Evolutionary conservation across 2,888 invertebrate genomes (phyloP).

Genomic region (Patella caerulea): DNA sequence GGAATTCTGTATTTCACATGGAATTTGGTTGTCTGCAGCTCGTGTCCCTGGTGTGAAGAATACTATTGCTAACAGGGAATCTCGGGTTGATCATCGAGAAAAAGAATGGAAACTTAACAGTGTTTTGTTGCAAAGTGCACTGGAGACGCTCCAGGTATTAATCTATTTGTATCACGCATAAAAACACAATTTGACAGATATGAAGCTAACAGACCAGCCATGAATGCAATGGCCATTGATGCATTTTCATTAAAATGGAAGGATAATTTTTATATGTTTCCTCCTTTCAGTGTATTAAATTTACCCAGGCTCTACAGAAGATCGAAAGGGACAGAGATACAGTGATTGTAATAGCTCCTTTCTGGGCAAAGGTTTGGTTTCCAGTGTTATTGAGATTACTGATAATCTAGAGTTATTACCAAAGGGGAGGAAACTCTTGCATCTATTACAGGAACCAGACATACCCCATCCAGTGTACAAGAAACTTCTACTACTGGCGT

Average conservation of each 20-base stretch:
- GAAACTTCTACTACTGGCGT: conserved; percentile 17
- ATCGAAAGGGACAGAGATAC: conserved; percentile 21
- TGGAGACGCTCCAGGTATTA: conserved; percentile 14
- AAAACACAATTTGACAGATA: conserved; percentile 19
- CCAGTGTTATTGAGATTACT: no score
- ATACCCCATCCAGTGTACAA: conserved; percentile 21
- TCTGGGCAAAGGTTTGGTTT: conserved; percentile 25
- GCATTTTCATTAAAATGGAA: conserved; percentile 27
- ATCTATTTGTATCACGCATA: conserved; percentile 29
- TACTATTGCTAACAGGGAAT: conserved; percentile 20
- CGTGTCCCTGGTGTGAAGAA: conserved; percentile 22
- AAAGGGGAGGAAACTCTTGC: neutral
- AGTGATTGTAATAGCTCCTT: conserved; percentile 22
- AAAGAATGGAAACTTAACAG: conserved; percentile 28
- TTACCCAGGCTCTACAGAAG: conserved; percentile 23
- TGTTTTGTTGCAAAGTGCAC: conserved; percentile 9
- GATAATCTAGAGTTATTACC: no score
- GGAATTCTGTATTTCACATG: conserved; percentile 16
- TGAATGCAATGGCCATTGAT: conserved; percentile 24
- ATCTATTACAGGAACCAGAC: conserved; percentile 2
- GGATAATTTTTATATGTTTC: conserved; percentile 5
- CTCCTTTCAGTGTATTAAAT: conserved; percentile 15
- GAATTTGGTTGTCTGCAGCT: conserved; percentile 26
- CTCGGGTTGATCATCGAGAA: conserved; percentile 8
- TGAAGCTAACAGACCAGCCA: conserved; percentile 28